phyloP scores from a whole-genome alignment of 92 coral and sea anemone species.

The Epizoanthus illoricatus region DNA sequence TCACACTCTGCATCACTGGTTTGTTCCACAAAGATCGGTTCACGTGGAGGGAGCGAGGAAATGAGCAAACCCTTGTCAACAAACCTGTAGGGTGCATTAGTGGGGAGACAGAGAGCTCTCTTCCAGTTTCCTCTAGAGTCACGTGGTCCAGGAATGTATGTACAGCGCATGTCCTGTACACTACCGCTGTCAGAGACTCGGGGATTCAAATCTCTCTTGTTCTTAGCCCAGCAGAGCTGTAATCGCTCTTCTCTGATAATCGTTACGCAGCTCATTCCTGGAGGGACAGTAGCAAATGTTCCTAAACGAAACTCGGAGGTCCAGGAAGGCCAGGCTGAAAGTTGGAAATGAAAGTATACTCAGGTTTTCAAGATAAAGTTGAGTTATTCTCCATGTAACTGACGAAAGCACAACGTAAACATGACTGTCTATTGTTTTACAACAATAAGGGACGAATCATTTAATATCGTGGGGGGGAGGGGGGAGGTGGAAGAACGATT shows the following conservation, averaged over 20 bases:
- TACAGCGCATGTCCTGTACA: constrained; percentile 18
- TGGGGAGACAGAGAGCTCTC: constrained; percentile 6
- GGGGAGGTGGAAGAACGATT: no score
- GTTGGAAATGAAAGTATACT: no score
- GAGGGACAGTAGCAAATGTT: neutral
- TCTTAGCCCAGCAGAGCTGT: neutral
- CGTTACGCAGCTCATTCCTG: neutral
- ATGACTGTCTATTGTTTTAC: no score
- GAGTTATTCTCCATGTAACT: no score
- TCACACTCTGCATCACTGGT: no score
- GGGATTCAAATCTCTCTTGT: neutral
- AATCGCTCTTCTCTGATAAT: constrained; percentile 1
- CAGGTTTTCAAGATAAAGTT: no score
- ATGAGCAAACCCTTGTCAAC: neutral
- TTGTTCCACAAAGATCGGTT: no score
- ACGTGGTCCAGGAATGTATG: neutral
- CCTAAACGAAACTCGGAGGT: constrained; percentile 31
- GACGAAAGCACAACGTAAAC: no score
- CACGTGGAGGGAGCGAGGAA: no score
- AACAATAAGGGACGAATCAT: no score
- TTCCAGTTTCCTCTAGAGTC: constrained; percentile 4
- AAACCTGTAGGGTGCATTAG: neutral
- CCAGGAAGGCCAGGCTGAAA: constrained; percentile 25
- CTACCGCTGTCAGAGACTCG: neutral
- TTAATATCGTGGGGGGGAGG: no score